phyloP scores from a whole-genome alignment of 2,888 invertebrate species.

The Mythimna ferrago region DNA sequence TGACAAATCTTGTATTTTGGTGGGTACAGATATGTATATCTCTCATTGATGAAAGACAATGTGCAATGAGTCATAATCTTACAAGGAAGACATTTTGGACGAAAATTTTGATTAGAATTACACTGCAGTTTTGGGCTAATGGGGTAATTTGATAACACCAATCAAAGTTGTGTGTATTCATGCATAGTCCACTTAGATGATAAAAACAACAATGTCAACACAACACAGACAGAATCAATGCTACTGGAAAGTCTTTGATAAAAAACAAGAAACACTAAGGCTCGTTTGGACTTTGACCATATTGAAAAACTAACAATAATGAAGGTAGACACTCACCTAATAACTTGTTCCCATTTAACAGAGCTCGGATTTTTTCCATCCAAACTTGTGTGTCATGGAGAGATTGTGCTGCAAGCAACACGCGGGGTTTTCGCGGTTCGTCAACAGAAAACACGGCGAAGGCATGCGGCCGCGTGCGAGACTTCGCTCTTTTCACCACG shows the following conservation, averaged over 20 bases:
- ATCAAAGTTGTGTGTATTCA: background rate
- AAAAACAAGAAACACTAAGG: background rate
- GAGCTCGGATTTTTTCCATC: conserved; percentile 92
- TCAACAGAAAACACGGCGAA: conserved; percentile 92
- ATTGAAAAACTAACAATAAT: conserved; percentile 43
- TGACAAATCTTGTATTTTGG: background rate
- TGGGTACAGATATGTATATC: too few relatives aligned
- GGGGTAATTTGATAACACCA: background rate
- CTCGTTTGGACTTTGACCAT: conserved; percentile 47
- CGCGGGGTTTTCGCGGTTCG: conserved; percentile 91
- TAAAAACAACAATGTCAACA: background rate
- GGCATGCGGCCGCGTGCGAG: conserved; percentile 92
- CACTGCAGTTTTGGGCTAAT: background rate
- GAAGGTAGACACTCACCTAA: conserved; percentile 78
- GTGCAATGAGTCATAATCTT: conserved; percentile 34
- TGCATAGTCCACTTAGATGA: background rate
- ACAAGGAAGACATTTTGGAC: conserved; percentile 16
- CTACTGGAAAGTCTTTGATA: background rate
- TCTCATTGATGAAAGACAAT: background rate
- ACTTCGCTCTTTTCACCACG: conserved; percentile 92
- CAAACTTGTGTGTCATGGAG: conserved; percentile 92
- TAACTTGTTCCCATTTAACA: conserved; percentile 85
- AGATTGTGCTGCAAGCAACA: conserved; percentile 92
- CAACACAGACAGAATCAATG: background rate
- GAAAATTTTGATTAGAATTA: background rate